phyloP scores from a whole-genome alignment of 2,797 vertebrate genomes.

The Phataginus tricuspis region DNA sequence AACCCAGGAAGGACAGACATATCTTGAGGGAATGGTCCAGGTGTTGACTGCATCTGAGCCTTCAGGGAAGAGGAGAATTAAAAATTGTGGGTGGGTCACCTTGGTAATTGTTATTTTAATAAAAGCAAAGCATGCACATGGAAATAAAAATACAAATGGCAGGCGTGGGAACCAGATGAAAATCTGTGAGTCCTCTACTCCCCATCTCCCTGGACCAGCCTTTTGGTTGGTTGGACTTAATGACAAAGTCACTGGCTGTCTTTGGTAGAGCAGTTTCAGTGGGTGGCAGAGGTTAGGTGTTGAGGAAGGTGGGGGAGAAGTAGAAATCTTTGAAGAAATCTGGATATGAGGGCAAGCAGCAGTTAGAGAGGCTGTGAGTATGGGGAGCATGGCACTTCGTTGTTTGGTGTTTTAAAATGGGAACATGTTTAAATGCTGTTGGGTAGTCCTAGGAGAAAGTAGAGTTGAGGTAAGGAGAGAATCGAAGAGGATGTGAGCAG shows the following conservation, averaged over 20 bases:
- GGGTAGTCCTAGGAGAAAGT: not conserved
- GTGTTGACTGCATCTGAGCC: not conserved
- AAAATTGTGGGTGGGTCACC: not conserved
- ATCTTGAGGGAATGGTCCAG: not conserved
- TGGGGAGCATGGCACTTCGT: not conserved
- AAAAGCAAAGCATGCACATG: not conserved
- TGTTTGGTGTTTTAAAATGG: not conserved
- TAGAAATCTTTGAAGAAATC: not conserved
- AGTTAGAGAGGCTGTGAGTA: not conserved
- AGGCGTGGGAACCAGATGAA: not conserved
- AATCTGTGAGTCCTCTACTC: not conserved
- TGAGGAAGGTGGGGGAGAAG: not conserved
- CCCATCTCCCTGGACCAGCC: not conserved
- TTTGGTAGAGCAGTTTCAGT: not conserved
- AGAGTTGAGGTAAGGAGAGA: not conserved
- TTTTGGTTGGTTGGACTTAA: not conserved
- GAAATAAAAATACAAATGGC: constrained; percentile 12
- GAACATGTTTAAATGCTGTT: not conserved
- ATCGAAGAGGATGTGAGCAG: not conserved
- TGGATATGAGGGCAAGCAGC: not conserved
- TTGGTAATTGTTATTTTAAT: not conserved
- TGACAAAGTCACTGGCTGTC: not conserved
- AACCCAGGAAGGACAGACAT: not conserved
- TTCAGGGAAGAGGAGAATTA: not conserved
- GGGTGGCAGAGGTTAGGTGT: not conserved